Percentiles rank a stretch among this genome's conserved stretches.
Conservation (phyloP, 2,797 vertebrate genomes). For the Epinephelus awoara region DNA sequence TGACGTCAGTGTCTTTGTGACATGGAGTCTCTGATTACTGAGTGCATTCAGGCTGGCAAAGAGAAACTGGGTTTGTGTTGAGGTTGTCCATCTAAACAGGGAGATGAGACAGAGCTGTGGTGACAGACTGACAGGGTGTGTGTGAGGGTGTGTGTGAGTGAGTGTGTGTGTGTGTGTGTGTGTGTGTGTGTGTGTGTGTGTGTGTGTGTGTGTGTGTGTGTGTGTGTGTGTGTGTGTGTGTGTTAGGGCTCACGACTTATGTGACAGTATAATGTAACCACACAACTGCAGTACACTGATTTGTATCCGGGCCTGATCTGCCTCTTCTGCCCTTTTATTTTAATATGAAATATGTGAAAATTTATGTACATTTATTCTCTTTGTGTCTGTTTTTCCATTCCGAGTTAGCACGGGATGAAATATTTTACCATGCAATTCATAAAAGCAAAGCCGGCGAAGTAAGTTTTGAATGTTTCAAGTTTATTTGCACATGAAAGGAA, state of each 20-base stretch:
- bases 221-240: conserved; percentile 14
- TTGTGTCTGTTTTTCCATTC: neutral
- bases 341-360: conserved; percentile 11
- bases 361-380: conserved; percentile 21
- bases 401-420: neutral
- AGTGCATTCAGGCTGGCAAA: conserved; percentile 34
- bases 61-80: conserved; percentile 35
- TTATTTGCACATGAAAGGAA: conserved; percentile 43
- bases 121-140: conserved; percentile 44
- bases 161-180: conserved; percentile 15
- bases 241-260: conserved; percentile 16
- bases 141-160: conserved; percentile 8
- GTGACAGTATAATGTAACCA: conserved; percentile 26
- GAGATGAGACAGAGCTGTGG: conserved; percentile 28
- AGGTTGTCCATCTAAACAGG: conserved; percentile 36
- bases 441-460: neutral
- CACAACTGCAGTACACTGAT: conserved; percentile 18
- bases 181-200: conserved; percentile 13
- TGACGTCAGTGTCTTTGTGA: conserved; percentile 17
- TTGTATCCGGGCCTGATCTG: neutral
- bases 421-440: neutral
- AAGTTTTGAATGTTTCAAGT: neutral
- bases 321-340: neutral
- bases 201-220: too few species aligned
- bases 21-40: conserved; percentile 27